Conservation (phyloP, 2,888 invertebrate genomes). For the Machimus rusticus region DNA sequence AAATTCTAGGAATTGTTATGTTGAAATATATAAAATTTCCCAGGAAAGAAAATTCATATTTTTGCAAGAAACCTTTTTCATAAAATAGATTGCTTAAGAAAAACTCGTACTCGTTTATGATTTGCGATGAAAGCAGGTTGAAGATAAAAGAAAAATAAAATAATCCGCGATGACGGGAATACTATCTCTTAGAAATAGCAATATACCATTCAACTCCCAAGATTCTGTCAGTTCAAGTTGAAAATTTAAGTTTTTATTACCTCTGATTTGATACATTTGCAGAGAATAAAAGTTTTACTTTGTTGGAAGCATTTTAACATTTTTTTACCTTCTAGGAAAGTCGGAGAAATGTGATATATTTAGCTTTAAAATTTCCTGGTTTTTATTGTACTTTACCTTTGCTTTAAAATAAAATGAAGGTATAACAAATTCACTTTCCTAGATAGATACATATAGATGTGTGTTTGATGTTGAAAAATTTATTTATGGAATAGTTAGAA, state of each 20-base stretch:
- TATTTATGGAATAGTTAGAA: background rate
- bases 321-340: background rate
- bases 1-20: background rate
- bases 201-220: background rate
- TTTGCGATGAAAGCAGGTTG: background rate
- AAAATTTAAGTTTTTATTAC: background rate
- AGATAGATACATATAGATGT: background rate
- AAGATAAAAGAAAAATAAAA: background rate
- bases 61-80: background rate
- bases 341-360: background rate
- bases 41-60: background rate
- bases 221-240: background rate
- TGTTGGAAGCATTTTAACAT: background rate
- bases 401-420: background rate
- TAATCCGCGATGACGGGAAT: background rate
- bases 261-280: background rate
- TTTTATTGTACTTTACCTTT: background rate
- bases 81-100: background rate
- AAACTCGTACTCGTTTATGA: background rate
- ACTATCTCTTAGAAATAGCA: background rate
- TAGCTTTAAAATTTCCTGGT: background rate
- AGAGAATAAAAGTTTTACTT: background rate
- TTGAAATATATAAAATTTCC: background rate
- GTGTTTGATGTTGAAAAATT: background rate
- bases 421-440: background rate